These are phyloP conservation scores for Hiodon alosoides DNA, from an alignment of 2,113 vertebrate species.

Conservation along the genomic window DNA sequence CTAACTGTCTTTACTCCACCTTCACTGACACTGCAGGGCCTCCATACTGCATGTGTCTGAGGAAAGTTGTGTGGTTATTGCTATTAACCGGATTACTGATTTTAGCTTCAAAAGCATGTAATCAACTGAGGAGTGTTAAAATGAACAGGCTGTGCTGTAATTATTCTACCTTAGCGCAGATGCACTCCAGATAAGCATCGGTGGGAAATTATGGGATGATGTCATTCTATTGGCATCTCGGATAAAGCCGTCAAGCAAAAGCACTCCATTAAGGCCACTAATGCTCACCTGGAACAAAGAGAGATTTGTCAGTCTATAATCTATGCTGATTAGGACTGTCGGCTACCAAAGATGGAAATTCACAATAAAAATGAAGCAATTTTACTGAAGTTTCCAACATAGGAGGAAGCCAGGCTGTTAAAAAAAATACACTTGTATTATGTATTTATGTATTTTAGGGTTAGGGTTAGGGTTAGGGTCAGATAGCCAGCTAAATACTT, in stretches of 20 bases:
- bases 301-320: background rate
- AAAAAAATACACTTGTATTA: no score
- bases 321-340: background rate
- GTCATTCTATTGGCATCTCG: background rate
- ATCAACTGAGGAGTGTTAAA: background rate
- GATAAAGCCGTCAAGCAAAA: background rate
- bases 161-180: background rate
- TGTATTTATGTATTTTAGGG: no score
- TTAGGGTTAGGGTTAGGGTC: no score
- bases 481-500: no score
- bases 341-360: background rate
- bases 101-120: background rate
- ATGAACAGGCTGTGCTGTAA: background rate
- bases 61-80: no score
- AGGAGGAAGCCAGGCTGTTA: background rate
- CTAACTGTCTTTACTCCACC: no score
- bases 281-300: background rate
- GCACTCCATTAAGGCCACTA: background rate
- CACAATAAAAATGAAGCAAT: background rate
- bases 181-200: background rate
- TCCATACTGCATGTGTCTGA: no score
- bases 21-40: no score
- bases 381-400: background rate
- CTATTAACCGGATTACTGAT: background rate
- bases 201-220: background rate